Evolutionary conservation across 2,888 invertebrate genomes (phyloP).

Genomic region (Gasteruption jaculator): DNA sequence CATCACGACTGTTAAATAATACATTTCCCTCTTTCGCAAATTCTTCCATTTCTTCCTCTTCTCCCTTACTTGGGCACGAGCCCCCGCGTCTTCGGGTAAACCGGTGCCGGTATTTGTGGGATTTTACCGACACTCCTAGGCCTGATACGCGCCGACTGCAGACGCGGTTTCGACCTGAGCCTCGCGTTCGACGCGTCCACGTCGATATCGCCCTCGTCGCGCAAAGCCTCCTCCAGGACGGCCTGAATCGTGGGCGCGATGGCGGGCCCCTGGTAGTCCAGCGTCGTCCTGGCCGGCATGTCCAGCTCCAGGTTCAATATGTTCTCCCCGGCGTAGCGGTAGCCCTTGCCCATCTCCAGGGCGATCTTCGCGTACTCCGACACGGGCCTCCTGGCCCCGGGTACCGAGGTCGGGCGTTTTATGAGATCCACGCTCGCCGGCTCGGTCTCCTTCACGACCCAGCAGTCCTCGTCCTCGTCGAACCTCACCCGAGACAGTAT

Average conservation of each 20-base stretch:
- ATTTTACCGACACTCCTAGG: constrained; percentile 46
- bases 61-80: constrained; percentile 44
- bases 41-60: no score
- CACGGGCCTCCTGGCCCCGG: constrained; percentile 62
- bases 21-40: no score
- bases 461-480: constrained; percentile 79
- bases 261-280: constrained; percentile 67
- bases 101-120: constrained; percentile 44
- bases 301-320: constrained; percentile 71
- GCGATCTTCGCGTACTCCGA: constrained; percentile 60
- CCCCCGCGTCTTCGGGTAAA: constrained; percentile 49
- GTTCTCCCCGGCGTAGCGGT: constrained; percentile 61
- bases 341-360: constrained; percentile 52
- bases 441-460: constrained; percentile 57
- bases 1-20: no score
- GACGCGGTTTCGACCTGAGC: constrained; percentile 36
- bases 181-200: constrained; percentile 46
- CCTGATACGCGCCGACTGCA: constrained; percentile 39
- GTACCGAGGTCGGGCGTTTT: constrained; percentile 63
- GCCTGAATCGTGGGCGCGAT: constrained; percentile 70
- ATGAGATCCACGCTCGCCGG: constrained; percentile 48
- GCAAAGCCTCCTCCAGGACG: constrained; percentile 45
- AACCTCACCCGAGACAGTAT: constrained; percentile 70
- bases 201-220: constrained; percentile 48
- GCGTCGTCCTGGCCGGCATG: constrained; percentile 72